Conservation (phyloP, 2,888 invertebrate species). For the Orchestes rusci region DNA sequence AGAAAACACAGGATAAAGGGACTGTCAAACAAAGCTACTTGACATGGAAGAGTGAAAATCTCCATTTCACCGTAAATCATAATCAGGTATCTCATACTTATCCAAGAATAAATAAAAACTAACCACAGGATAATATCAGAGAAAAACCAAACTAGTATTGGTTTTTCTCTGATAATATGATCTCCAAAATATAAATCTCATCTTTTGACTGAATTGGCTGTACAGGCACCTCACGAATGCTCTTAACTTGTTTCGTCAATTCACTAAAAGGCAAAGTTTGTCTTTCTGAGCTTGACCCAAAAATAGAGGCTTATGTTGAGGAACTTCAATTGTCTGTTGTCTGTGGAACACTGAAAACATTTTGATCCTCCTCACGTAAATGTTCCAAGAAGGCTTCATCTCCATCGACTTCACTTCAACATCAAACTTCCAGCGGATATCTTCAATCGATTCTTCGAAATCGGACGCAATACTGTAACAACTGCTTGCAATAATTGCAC, state of each 20-base stretch:
- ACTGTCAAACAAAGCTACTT: no score
- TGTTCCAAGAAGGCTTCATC: conserved; percentile 10
- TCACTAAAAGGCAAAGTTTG: conserved; percentile 18
- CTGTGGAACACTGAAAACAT: conserved; percentile 35
- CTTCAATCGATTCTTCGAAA: conserved; percentile 20
- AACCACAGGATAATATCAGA: no score
- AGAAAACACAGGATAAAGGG: no score
- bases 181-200: no score
- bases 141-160: no score
- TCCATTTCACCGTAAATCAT: no score
- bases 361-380: conserved; percentile 29
- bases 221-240: neutral
- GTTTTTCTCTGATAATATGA: no score
- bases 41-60: no score
- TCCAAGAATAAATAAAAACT: no score
- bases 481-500: conserved; percentile 55
- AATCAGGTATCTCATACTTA: no score
- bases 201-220: conserved; percentile 1
- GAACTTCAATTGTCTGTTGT: conserved; percentile 29
- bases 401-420: conserved; percentile 33
- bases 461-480: conserved; percentile 48
- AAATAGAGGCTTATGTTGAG: conserved; percentile 36
- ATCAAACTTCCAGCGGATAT: conserved; percentile 33
- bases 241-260: conserved; percentile 12
- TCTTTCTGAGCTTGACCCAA: conserved; percentile 32